These are phyloP conservation scores for Hyperoplus immaculatus DNA, from an alignment of 2,797 vertebrate genomes.

Conservation along the genomic window DNA sequence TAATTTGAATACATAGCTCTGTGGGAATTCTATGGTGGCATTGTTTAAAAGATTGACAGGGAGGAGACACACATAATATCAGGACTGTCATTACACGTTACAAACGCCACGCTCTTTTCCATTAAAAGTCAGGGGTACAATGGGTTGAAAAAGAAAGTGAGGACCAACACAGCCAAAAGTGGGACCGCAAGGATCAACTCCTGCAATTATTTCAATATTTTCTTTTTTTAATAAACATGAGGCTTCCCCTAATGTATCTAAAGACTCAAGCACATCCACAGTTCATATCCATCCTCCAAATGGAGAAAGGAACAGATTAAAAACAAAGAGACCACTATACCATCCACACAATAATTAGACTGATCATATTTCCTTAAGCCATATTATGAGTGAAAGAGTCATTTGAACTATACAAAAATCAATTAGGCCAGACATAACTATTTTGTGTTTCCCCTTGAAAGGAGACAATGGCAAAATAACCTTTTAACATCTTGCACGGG, in stretches of 20 bases:
- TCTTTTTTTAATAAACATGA: conserved; percentile 43
- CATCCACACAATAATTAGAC: conserved; percentile 45
- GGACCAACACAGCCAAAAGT: conserved; percentile 45
- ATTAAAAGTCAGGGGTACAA: conserved; percentile 47
- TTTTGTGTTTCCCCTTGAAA: conserved; percentile 7
- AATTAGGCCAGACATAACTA: conserved; percentile 19
- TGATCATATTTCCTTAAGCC: conserved; percentile 41
- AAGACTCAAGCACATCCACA: conserved; percentile 74
- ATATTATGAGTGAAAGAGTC: conserved; percentile 25
- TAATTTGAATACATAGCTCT: conserved; percentile 70
- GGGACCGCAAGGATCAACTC: conserved; percentile 32
- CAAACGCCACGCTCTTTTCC: conserved; percentile 36
- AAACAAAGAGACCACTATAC: conserved; percentile 38
- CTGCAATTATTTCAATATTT: conserved; percentile 48
- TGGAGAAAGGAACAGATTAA: conserved; percentile 55
- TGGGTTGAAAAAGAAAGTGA: conserved; percentile 46
- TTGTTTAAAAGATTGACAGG: conserved; percentile 39
- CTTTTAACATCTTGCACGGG: conserved; percentile 30
- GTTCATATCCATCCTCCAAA: conserved; percentile 53
- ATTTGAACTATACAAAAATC: conserved; percentile 57
- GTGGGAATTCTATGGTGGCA: conserved; percentile 27
- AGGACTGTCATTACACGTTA: conserved; percentile 58
- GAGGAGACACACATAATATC: conserved; percentile 44
- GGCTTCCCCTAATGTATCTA: conserved; percentile 57
- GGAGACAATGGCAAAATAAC: conserved; percentile 23